Evolutionary conservation across 1,140 invertebrate genomes (phyloP).

Genomic region (Leptinotarsa lineolata): DNA sequence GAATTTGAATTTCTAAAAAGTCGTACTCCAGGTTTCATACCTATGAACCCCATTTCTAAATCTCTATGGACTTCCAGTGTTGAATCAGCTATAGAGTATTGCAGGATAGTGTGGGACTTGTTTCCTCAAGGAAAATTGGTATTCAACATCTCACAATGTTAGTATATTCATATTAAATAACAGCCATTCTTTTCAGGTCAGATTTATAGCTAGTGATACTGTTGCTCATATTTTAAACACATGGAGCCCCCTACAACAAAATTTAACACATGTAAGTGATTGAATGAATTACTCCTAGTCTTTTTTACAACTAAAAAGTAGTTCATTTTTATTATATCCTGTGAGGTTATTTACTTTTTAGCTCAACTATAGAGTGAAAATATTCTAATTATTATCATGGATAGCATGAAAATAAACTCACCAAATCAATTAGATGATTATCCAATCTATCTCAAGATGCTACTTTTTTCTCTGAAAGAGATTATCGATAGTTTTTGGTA

Average conservation of each 20-base stretch:
- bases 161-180: slow-evolving; percentile 15
- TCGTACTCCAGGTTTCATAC: slow-evolving; percentile 70
- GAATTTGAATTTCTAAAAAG: slow-evolving; percentile 87
- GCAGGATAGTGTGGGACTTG: slow-evolving; percentile 94
- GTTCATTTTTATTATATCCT: no score
- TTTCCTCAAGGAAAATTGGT: slow-evolving; percentile 88
- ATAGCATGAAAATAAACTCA: no score
- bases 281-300: not conserved
- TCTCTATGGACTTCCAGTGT: slow-evolving; percentile 94
- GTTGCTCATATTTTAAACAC: slow-evolving; percentile 79
- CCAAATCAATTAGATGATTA: no score
- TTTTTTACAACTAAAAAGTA: no score
- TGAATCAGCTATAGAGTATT: slow-evolving; percentile 93
- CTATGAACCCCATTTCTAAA: slow-evolving; percentile 80
- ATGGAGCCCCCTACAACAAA: slow-evolving; percentile 81
- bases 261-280: slow-evolving; percentile 74
- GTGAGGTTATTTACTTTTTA: no score
- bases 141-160: slow-evolving; percentile 39
- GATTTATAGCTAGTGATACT: slow-evolving; percentile 83
- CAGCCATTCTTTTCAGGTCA: slow-evolving; percentile 62
- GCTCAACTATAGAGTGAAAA: no score
- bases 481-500: slow-evolving; percentile 13
- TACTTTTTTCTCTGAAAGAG: not conserved
- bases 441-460: no score
- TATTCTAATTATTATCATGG: no score